phyloP scores from a whole-genome alignment of 2,797 vertebrate genomes.

The Cuculus canorus region DNA sequence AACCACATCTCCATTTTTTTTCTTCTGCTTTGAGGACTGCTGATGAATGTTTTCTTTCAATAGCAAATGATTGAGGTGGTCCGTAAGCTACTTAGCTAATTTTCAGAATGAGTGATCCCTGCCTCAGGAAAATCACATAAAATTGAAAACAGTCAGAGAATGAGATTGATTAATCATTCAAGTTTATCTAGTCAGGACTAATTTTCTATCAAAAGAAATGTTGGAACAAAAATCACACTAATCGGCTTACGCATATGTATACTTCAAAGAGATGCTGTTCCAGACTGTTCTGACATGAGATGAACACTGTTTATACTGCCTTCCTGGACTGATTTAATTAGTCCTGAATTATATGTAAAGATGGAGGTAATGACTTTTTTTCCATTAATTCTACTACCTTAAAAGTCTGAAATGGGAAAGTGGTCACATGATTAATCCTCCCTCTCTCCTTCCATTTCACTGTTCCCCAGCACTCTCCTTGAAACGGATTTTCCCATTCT shows the following conservation, averaged over 20 bases:
- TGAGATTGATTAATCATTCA: not conserved
- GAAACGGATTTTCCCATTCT: not conserved
- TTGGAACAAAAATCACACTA: not conserved
- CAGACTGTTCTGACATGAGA: not conserved
- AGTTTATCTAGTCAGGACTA: conserved; percentile 2
- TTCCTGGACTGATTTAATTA: not conserved
- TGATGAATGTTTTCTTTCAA: not conserved
- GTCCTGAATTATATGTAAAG: not conserved
- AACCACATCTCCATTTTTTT: not conserved
- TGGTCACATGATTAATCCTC: conserved; percentile 14
- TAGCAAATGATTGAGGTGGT: conserved; percentile 5
- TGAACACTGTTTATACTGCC: not conserved
- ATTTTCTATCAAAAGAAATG: conserved; percentile 3
- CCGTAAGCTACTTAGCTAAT: not conserved
- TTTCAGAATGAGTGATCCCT: conserved; percentile 33
- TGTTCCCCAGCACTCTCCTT: not conserved
- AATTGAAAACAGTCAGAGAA: conserved; percentile 28
- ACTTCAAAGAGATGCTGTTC: not conserved
- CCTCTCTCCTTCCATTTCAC: not conserved
- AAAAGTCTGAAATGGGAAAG: not conserved
- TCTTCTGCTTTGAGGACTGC: not conserved
- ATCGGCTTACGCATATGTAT: not conserved
- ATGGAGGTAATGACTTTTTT: conserved; percentile 8
- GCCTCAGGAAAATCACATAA: conserved; percentile 14
- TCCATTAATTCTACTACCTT: not conserved